These are phyloP conservation scores for Scaeva pyrastri DNA, from an alignment of 2,888 invertebrate species.

Conservation along the genomic window DNA sequence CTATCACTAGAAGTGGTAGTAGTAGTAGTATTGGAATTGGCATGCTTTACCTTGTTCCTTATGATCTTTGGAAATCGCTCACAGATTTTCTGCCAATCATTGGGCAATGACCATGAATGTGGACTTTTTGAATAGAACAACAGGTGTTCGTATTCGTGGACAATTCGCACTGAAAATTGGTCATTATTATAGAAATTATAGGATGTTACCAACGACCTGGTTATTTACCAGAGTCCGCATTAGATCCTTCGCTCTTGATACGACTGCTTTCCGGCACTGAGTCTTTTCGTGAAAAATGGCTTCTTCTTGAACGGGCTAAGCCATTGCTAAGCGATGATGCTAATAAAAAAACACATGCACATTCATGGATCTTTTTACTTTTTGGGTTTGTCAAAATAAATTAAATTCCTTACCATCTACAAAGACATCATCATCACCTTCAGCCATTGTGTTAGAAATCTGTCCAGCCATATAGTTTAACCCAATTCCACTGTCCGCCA, in stretches of 20 bases:
- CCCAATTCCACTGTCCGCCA: slow-evolving; percentile 83
- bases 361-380: not conserved
- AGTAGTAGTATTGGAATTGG: slow-evolving; percentile 68
- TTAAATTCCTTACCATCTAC: slow-evolving; percentile 78
- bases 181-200: slow-evolving; percentile 42
- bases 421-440: slow-evolving; percentile 83
- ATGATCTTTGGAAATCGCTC: slow-evolving; percentile 82
- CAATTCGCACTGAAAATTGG: slow-evolving; percentile 80
- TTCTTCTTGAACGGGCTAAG: slow-evolving; percentile 83
- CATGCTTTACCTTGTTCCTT: slow-evolving; percentile 83
- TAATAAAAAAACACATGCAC: slow-evolving; percentile 25
- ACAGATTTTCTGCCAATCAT: slow-evolving; percentile 82
- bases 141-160: slow-evolving; percentile 83
- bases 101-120: slow-evolving; percentile 83
- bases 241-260: slow-evolving; percentile 77
- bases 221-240: slow-evolving; percentile 72
- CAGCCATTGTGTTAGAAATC: slow-evolving; percentile 78
- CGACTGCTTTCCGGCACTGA: slow-evolving; percentile 82
- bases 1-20: slow-evolving; percentile 63
- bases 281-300: slow-evolving; percentile 84
- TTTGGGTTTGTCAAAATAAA: not conserved
- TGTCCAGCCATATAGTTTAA: slow-evolving; percentile 82
- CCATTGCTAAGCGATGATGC: slow-evolving; percentile 80
- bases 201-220: slow-evolving; percentile 36
- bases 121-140: slow-evolving; percentile 83